Conservation (phyloP, 2,797 vertebrate genomes). For the Selene dorsalis region DNA sequence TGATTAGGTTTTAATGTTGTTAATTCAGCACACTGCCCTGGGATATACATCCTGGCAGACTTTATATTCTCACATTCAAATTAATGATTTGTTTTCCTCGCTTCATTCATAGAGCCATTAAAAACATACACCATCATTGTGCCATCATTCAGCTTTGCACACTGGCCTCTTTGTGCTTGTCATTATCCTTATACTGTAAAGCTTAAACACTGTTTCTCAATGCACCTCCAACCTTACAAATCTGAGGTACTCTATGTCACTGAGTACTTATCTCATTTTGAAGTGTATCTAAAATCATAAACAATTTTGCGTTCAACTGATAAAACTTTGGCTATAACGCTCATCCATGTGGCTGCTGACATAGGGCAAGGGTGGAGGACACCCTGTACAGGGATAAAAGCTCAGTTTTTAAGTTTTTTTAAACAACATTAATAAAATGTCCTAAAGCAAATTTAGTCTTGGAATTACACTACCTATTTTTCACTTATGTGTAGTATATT, state of each 20-base stretch:
- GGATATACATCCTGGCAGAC: not conserved
- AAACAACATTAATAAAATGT: not conserved
- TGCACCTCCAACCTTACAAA: not conserved
- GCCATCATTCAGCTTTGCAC: not conserved
- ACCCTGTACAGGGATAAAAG: too few species aligned
- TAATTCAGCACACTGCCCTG: not conserved
- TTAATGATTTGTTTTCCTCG: not conserved
- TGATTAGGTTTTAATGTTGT: not conserved
- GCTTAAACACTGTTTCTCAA: not conserved
- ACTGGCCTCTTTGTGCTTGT: slow-evolving; percentile 4
- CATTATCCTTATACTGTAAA: not conserved
- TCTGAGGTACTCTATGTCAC: not conserved
- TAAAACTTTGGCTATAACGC: not conserved
- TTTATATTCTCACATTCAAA: not conserved
- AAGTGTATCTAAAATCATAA: not conserved
- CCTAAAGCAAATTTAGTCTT: not conserved
- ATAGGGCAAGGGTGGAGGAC: too few species aligned
- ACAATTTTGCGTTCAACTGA: not conserved
- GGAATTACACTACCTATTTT: not conserved
- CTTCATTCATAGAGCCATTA: not conserved
- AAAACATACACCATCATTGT: not conserved
- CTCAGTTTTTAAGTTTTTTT: not conserved
- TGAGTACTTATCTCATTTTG: not conserved
- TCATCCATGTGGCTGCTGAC: too few species aligned
- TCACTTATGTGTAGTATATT: not conserved